These are phyloP conservation scores for Tipula lateralis DNA, from an alignment of 2,888 invertebrate species.

Conservation along the genomic window DNA sequence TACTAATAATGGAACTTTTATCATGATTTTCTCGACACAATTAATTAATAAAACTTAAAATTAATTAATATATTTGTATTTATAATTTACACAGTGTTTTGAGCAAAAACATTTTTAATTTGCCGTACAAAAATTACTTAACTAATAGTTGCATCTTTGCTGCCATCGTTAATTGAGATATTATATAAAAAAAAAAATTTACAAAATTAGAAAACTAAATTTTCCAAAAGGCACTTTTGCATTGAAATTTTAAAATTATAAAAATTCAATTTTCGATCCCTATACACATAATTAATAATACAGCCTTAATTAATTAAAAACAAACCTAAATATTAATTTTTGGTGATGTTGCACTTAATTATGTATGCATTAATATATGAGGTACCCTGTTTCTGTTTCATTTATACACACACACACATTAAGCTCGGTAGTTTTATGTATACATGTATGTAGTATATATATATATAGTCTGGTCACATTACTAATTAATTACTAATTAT, in stretches of 20 bases:
- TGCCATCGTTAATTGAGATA: not conserved
- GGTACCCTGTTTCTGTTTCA: slow-evolving; percentile 4
- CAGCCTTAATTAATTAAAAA: slow-evolving; percentile 8
- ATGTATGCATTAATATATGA: slow-evolving; percentile 11
- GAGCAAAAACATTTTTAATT: not conserved
- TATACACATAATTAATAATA: not conserved
- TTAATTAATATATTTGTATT: not conserved
- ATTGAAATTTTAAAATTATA: not conserved
- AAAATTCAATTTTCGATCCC: not conserved
- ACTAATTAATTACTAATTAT: not conserved
- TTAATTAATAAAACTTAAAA: not conserved
- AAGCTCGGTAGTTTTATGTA: not conserved
- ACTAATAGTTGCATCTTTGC: not conserved
- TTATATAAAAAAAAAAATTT: not conserved
- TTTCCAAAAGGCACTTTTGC: not conserved
- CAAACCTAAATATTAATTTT: not conserved
- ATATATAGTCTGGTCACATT: slow-evolving; percentile 12
- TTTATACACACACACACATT: not conserved
- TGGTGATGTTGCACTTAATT: slow-evolving; percentile 15
- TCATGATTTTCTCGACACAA: not conserved
- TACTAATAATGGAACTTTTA: not conserved
- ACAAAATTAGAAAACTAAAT: not conserved
- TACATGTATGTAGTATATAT: not conserved
- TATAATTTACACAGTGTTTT: not conserved
- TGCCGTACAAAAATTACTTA: not conserved